These are phyloP conservation scores for Strigops habroptila DNA, from an alignment of 2,113 vertebrate species.

Conservation along the genomic window DNA sequence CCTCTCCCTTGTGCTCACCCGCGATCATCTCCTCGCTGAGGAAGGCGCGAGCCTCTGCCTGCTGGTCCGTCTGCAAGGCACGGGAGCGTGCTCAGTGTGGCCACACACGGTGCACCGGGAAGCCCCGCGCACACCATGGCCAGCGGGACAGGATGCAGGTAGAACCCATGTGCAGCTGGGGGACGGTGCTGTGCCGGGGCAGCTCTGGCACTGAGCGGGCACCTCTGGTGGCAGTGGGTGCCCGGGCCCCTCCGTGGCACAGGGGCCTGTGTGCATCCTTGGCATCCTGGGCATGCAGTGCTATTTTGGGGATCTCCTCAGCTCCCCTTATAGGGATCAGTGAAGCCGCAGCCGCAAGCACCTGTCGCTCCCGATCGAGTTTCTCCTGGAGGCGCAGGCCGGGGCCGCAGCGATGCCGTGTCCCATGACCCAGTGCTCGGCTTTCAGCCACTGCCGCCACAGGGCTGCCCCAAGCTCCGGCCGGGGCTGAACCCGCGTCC, in stretches of 20 bases:
- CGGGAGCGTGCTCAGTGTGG: accelerated
- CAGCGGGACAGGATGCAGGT: accelerated
- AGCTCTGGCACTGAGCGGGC: accelerated
- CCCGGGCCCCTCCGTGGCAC: not conserved
- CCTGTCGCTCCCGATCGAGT: constrained; percentile 51
- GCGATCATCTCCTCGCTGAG: constrained; percentile 98
- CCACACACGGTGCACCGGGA: accelerated
- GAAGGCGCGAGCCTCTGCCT: constrained; percentile 94
- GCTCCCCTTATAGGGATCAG: constrained; percentile 47
- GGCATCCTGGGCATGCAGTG: not conserved
- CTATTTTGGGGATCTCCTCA: constrained; percentile 56
- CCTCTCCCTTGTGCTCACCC: constrained; percentile 73
- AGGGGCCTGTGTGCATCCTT: not conserved
- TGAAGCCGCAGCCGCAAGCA: not conserved
- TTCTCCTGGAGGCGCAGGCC: constrained; percentile 48
- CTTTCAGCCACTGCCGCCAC: not conserved
- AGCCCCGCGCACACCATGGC: accelerated
- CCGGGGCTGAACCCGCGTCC: not conserved
- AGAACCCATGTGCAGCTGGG: not conserved
- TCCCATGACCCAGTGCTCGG: constrained; percentile 18
- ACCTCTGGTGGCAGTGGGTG: not conserved
- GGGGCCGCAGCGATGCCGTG: accelerated
- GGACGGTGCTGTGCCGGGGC: accelerated
- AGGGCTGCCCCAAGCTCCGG: accelerated
- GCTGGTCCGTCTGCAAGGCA: constrained; percentile 86